These are phyloP conservation scores for Ariopsis seemanni DNA, from an alignment of 2,113 vertebrate species.

Conservation along the genomic window DNA sequence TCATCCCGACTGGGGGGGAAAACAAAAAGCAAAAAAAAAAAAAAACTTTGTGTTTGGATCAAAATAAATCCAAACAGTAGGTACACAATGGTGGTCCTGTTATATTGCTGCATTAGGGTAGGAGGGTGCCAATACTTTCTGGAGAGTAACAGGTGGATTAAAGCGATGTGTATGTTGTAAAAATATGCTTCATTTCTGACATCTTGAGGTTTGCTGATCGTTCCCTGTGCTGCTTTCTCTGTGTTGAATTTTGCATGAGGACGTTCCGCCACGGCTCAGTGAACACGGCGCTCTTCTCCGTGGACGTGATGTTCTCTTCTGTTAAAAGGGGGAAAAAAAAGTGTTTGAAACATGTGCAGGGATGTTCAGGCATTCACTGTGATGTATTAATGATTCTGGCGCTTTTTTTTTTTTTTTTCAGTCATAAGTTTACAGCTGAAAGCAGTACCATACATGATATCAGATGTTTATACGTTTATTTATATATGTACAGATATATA, in stretches of 20 bases:
- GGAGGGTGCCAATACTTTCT: background rate
- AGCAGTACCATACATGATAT: no score
- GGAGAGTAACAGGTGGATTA: background rate
- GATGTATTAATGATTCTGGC: no score
- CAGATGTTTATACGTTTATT: background rate
- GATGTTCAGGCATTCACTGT: no score
- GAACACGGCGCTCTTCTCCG: background rate
- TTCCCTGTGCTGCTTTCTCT: background rate
- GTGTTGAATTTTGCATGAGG: constrained; percentile 47
- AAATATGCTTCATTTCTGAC: background rate
- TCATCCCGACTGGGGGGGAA: background rate
- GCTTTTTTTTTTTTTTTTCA: no score
- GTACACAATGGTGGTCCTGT: no score
- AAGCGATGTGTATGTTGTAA: background rate
- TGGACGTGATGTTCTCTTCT: background rate
- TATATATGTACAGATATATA: background rate
- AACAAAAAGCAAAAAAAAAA: no score
- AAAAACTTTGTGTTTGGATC: background rate
- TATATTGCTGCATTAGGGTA: no score
- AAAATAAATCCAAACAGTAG: background rate
- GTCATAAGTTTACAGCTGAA: no score
- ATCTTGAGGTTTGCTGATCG: background rate
- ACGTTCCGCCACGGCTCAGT: constrained; percentile 37
- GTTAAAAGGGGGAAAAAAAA: background rate
- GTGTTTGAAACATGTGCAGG: background rate